Evolutionary conservation across 1,140 invertebrate genomes (phyloP), one percentile per base, ranked within the genome.

Genomic region (Drosophila nigrodunni): DNA sequence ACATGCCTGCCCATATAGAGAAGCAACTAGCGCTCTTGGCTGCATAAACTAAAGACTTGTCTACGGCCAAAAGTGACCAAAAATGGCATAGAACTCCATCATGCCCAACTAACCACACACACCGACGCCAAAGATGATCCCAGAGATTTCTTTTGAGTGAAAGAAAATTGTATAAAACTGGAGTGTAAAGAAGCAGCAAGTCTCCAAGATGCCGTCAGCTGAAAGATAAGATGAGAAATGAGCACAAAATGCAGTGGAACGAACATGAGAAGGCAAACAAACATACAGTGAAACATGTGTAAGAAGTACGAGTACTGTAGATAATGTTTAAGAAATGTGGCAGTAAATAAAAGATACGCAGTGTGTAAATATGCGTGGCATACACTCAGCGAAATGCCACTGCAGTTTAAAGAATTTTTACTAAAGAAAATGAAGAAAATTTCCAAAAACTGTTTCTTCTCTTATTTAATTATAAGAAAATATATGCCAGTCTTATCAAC

Each of bases 1-100:
- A 66, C 37, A 57, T 64, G 62, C 41, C 41, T 64, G 67, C 39
- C 72, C 71, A 74, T 74, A 74, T 74, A 74, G 62, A 44, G 47
- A 41, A 66, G 50, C 61, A 61, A 44, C 67, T 34, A 10, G 46
- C 71, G 30, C 9, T 37, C 62, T 54, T 39, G 2, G 18, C 60
- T 44, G 39, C n/a, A 18, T 60, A 64, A 37, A n/a, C 10, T 52
- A 39, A n/a, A 62, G 44, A 34, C 41, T 7, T 25, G 67, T 43
- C 18, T 0, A 47, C 18, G 35, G 13, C 44, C 58, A 60, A 57
- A 57, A 57, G 4, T 57, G 54, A 57, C 54, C 54, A 57, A 41
- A 57, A 57, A 57, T 41, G 54, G 54, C 37, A 57, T 39, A 57
- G 54, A 57, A 57, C 54, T 41, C 37, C 41, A 15, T 10, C 52